Evolutionary conservation across 2,888 invertebrate species (phyloP).

Genomic region (Caenorhabditis wallacei): DNA sequence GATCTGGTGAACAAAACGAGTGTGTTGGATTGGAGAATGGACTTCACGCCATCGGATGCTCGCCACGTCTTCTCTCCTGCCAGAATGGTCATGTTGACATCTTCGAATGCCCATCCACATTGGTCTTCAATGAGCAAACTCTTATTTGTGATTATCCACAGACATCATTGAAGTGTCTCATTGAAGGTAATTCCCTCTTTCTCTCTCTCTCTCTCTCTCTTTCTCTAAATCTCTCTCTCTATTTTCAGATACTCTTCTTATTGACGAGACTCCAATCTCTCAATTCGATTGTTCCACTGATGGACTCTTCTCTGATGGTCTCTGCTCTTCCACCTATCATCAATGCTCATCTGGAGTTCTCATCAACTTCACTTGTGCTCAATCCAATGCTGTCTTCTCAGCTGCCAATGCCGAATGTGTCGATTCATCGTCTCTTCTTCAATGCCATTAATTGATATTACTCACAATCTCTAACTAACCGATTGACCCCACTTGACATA

Average conservation of each 20-base stretch:
- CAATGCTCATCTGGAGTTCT: constrained; percentile 45
- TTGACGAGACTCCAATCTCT: constrained; percentile 23
- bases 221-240: neutral
- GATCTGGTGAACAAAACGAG: constrained; percentile 29
- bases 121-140: constrained; percentile 58
- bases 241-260: constrained; percentile 44
- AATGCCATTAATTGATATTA: constrained; percentile 36
- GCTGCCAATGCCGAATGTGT: constrained; percentile 45
- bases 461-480: constrained; percentile 14
- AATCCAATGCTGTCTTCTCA: constrained; percentile 49
- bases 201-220: neutral
- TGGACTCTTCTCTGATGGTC: constrained; percentile 40
- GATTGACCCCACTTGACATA: neutral
- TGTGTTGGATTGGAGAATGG: constrained; percentile 38
- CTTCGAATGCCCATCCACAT: constrained; percentile 55
- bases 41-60: constrained; percentile 55
- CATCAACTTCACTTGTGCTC: constrained; percentile 54
- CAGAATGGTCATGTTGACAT: constrained; percentile 46
- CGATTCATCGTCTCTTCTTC: constrained; percentile 35
- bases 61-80: constrained; percentile 58
- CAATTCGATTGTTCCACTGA: constrained; percentile 48
- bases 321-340: constrained; percentile 46
- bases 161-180: constrained; percentile 48
- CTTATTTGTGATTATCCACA: constrained; percentile 62
- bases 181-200: constrained; percentile 2